Evolutionary conservation across 2,797 vertebrate species (phyloP), one percentile per base, ranked within the genome.

Genomic region (Psittacula derbiana): DNA sequence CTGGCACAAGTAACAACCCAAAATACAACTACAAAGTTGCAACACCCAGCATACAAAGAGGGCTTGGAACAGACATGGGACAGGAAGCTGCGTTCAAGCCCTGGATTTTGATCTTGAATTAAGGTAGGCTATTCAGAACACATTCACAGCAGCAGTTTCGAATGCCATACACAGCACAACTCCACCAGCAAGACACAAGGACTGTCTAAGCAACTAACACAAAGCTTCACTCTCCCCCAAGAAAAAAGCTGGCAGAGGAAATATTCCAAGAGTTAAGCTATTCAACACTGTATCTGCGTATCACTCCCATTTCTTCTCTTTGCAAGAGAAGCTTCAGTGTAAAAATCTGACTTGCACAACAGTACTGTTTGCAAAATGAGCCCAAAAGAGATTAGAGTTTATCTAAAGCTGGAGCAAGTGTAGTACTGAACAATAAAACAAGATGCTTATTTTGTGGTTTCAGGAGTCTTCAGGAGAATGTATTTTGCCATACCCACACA

Each of bases 141-240:
- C 47, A 74, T 67, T 92, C 47, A 93, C 28, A 66, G 73, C 73
- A 36, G 47, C 2, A 2, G 25, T 78, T 66, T 93, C 92, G 88
- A 97, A 96, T 93, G 91, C 88, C 67, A 88, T 24, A 92, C 73
- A 38, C 94, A 96, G 95, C 95, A 92, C 73, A 90, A 74, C 65
- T 53, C 36, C 25, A 53, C 62, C 52, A 62, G 28, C 0, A 16
- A 96, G 72, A 88, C 72, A 91, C 43, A 62, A 61, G 69, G 79
- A 40, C 72, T 84, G 85, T 44, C 87, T 33, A 40, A 46, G 69
- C 85, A 92, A 31, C 89, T 71, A 67, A 41, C 6, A 80, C 81
- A 80, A 80, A 50, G 30, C 46, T 58, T 41, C 47, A 23, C 44
- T 11, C 11, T 47, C 27, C n/a, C 65, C 61, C 41, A n/a, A 1